These are phyloP conservation scores for Ivindomyrus marchei DNA, from an alignment of 2,113 vertebrate genomes.

Conservation along the genomic window DNA sequence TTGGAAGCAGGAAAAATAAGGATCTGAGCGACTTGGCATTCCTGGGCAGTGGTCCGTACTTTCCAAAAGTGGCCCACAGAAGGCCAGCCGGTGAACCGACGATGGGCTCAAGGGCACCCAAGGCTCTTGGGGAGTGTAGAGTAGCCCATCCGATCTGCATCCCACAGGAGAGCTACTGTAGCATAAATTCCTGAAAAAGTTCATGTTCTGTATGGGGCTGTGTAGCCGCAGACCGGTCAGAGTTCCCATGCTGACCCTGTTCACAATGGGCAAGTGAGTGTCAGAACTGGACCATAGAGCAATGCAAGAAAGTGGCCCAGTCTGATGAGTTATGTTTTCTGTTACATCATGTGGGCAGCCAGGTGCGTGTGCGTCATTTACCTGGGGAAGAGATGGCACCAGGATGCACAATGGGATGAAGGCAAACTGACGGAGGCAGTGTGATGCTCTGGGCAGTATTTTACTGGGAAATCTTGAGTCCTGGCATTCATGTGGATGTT, in stretches of 20 bases:
- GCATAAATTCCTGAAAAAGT: no score
- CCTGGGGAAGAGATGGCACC: background rate
- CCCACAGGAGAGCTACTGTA: background rate
- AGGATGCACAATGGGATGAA: background rate
- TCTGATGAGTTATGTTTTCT: background rate
- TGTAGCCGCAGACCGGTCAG: background rate
- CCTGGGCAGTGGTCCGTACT: no score
- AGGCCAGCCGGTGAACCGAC: no score
- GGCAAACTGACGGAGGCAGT: background rate
- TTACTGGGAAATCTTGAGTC: background rate
- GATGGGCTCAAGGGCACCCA: no score
- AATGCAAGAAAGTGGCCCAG: background rate
- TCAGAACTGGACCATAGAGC: background rate
- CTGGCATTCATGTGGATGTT: background rate
- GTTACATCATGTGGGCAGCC: background rate
- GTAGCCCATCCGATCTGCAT: background rate
- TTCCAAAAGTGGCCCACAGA: no score
- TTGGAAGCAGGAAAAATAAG: no score
- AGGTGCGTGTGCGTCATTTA: background rate
- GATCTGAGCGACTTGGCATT: no score
- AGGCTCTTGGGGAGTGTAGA: background rate
- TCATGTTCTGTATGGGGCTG: background rate
- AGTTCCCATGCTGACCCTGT: background rate
- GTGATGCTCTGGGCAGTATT: background rate
- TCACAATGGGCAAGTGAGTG: background rate